phyloP scores from a whole-genome alignment of 1,140 invertebrate species.

The Aphidius gifuensis region DNA sequence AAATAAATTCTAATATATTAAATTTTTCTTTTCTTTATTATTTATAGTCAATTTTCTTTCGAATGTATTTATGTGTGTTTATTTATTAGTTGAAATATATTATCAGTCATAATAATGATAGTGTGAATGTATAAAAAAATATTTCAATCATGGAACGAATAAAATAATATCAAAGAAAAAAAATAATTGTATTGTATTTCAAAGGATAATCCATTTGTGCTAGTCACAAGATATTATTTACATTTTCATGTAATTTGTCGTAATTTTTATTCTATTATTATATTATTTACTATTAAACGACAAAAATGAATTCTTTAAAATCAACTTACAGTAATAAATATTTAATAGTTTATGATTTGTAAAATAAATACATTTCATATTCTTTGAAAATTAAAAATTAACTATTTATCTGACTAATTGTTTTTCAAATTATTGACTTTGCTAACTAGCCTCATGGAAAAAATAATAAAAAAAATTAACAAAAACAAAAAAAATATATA shows the following conservation, averaged over 20 bases:
- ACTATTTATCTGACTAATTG: no score
- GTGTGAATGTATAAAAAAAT: background rate
- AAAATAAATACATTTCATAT: no score
- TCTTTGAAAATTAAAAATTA: no score
- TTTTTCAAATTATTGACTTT: no score
- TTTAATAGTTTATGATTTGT: no score
- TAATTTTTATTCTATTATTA: conserved; percentile 13
- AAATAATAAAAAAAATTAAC: no score
- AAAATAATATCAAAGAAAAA: conserved; percentile 3
- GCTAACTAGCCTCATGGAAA: no score
- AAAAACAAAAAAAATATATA: no score
- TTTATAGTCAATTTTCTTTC: conserved; percentile 5
- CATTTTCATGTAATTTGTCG: conserved; percentile 24
- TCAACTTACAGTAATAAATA: background rate
- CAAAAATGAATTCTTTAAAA: background rate
- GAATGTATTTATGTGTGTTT: conserved; percentile 13
- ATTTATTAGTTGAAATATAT: conserved; percentile 18
- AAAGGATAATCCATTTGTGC: conserved; percentile 36
- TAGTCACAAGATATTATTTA: conserved; percentile 32
- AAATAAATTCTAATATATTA: conserved; percentile 6
- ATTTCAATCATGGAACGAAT: background rate
- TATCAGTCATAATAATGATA: conserved; percentile 5
- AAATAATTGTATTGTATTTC: conserved; percentile 23
- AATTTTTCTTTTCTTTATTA: conserved; percentile 9
- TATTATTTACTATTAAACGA: background rate